These are phyloP conservation scores for Phrynocephalus versicolor DNA, from an alignment of 2,113 vertebrate genomes.

Conservation along the genomic window DNA sequence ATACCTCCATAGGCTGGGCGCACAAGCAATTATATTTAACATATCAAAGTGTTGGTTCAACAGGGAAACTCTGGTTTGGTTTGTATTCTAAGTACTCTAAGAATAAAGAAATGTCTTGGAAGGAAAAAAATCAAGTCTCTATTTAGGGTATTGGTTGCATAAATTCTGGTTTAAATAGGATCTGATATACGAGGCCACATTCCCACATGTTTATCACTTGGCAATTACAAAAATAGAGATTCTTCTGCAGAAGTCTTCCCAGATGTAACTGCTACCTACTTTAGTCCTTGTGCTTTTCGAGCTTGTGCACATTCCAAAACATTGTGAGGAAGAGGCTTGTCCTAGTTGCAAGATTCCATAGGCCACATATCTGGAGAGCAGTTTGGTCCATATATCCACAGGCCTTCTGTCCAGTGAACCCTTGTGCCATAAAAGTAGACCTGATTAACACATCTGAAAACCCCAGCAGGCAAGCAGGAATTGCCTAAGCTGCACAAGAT, in stretches of 20 bases:
- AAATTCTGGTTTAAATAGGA: background rate
- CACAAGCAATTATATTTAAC: background rate
- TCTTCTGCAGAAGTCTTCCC: background rate
- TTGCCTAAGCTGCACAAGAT: too few species aligned
- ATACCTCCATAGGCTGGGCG: background rate
- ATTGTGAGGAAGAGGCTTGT: too few species aligned
- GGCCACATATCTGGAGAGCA: too few species aligned
- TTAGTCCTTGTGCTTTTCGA: too few species aligned
- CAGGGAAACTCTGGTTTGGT: background rate
- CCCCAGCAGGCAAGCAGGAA: too few species aligned
- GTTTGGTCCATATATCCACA: too few species aligned
- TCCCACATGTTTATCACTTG: background rate
- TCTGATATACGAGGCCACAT: background rate
- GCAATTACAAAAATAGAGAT: background rate
- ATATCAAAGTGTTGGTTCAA: background rate
- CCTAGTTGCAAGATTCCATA: too few species aligned
- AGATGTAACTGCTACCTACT: background rate
- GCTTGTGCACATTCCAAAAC: too few species aligned
- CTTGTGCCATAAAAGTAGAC: too few species aligned
- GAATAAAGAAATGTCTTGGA: background rate
- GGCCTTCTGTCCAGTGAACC: too few species aligned
- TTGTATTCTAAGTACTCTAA: background rate
- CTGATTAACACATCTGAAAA: too few species aligned
- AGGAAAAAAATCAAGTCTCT: background rate
- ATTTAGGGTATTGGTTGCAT: background rate